Base-by-base conservation (phyloP, 2,113 vertebrate species). In the Pholis gunnellus region DNA sequence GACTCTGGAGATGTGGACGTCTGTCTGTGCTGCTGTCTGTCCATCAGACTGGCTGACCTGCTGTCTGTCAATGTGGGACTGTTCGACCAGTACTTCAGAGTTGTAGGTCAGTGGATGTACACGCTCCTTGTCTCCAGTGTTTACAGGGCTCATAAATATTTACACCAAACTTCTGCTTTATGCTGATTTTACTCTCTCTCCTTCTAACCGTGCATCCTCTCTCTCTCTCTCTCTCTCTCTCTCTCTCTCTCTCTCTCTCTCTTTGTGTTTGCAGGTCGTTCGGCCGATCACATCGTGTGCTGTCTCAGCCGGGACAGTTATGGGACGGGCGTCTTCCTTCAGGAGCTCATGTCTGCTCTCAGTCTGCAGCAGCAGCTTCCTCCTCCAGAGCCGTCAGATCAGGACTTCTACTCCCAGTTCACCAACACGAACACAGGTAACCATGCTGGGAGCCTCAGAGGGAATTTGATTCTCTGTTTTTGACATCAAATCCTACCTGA, bases 321-420 rank as follows among this genome's bases (percentile, higher is more conserved):
- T 69, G 95, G 95, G 75, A 99, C 98, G 0, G 95, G 98, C 9
- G 87, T 95, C 74, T 99, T 99, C 89, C 95, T 99, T 4, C 97
- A 99, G 94, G 96, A 98, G 89, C 95, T 99, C n/a, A 99, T 99
- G 98, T 95, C 95, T 0, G 97, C 95, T 57, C 94, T 99, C 13
- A 97, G 98, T 42, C 87, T 97, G 6, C 95, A 97, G 86, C 96
- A 96, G 74, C 96, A 97, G 50, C 95, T 96, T 0, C 97, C 97
- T 31, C 96, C 97, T 0, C 97, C 98, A 25, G 97, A 99, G 74
- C 97, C 97, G 15, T 94, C 95, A 0, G 98, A 99, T 59, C 97
- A 96, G 80, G 98, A 99, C 88, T 99, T 99, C 92, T 99, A 99
- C 92, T 97, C 97, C 0, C 97, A 99, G 92, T 99, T 99, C 90